Conservation (phyloP, 2,113 vertebrate species). For the Synchiropus splendidus region DNA sequence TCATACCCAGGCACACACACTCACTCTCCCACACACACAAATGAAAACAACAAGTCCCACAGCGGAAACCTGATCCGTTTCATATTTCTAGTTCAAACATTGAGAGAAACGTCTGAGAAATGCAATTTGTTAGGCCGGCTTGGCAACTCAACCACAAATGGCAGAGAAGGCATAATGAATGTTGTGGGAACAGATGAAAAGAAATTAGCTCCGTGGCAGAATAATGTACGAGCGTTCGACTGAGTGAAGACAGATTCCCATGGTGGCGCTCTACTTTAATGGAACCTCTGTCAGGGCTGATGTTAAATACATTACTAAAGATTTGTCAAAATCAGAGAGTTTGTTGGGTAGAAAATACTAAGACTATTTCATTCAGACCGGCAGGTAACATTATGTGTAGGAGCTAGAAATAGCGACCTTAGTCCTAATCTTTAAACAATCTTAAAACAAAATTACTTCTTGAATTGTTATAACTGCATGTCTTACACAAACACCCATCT, state of each 20-base stretch:
- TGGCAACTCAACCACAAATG: conserved; percentile 43
- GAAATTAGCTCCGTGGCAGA: conserved; percentile 28
- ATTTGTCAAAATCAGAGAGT: no score
- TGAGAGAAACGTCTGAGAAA: conserved; percentile 49
- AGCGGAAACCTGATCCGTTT: conserved; percentile 50
- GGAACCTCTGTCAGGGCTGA: no score
- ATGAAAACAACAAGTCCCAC: conserved; percentile 20
- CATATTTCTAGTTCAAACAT: conserved; percentile 59
- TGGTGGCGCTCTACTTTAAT: conserved; percentile 20
- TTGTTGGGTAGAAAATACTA: no score
- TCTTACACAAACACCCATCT: no score
- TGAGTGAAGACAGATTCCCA: conserved; percentile 37
- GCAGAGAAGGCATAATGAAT: conserved; percentile 43
- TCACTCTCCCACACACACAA: conserved; percentile 10
- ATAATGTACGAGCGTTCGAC: conserved; percentile 43
- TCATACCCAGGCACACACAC: conserved; percentile 12
- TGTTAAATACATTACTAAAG: no score
- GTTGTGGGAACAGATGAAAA: conserved; percentile 41
- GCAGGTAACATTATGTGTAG: no score
- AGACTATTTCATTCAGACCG: no score
- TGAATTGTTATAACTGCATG: no score
- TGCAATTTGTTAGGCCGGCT: conserved; percentile 41
- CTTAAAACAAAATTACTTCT: no score
- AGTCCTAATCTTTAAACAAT: no score
- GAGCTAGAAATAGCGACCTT: no score